Evolutionary conservation across 2,113 vertebrate genomes (phyloP).

Genomic region (Rhinoderma darwinii): DNA sequence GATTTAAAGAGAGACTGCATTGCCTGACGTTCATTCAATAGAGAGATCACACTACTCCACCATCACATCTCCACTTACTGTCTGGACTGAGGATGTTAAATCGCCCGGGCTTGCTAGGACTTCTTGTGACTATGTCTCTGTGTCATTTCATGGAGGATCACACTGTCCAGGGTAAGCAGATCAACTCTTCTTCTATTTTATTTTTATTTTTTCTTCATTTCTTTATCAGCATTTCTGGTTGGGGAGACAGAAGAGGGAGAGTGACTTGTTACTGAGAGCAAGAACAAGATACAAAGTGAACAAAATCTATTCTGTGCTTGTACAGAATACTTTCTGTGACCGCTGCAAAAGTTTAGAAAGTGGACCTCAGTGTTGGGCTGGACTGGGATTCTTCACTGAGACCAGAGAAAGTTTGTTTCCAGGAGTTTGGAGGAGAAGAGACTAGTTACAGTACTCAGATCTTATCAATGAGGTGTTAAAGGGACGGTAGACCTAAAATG

Average conservation of each 20-base stretch:
- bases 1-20: constrained; percentile 99
- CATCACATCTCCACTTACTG: constrained; percentile 73
- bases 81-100: constrained; percentile 86
- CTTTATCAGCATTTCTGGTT: too few species aligned
- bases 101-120: constrained; percentile 86
- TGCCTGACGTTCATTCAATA: constrained; percentile 98
- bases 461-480: neutral
- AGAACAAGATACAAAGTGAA: neutral
- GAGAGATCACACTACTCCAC: constrained; percentile 78
- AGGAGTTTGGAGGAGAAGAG: neutral
- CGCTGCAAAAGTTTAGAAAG: neutral
- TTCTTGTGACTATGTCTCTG: constrained; percentile 81
- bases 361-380: neutral
- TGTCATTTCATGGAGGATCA: constrained; percentile 94
- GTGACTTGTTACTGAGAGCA: neutral
- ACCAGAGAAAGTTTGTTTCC: neutral
- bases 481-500: neutral
- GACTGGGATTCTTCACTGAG: neutral
- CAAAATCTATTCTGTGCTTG: neutral
- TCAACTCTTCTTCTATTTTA: neutral
- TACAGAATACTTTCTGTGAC: neutral
- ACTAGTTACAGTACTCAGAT: neutral
- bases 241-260: constrained; percentile 55
- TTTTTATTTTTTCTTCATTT: constrained; percentile 2
- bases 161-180: constrained; percentile 91